These are phyloP conservation scores for Brenthis hecate DNA, from an alignment of 2,888 invertebrate species.

Conservation along the genomic window DNA sequence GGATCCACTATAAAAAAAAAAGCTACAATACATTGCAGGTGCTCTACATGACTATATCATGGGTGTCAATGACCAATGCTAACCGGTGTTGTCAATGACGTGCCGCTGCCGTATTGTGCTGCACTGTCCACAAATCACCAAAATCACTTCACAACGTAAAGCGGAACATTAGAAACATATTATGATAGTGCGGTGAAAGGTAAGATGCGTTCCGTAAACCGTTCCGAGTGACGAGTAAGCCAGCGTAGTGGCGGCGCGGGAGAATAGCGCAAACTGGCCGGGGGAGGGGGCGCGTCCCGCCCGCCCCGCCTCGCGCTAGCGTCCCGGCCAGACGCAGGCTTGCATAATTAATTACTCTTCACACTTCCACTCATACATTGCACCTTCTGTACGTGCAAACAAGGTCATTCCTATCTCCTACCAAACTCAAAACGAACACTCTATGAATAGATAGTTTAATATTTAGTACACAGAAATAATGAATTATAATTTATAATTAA, in stretches of 20 bases:
- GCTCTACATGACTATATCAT: slow-evolving; percentile 43
- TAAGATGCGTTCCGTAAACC: slow-evolving; percentile 73
- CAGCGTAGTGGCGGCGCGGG: slow-evolving; percentile 73
- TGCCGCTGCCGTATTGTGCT: slow-evolving; percentile 57
- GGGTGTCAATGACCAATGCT: slow-evolving; percentile 56
- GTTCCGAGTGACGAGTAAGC: slow-evolving; percentile 70
- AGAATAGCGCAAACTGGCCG: slow-evolving; percentile 78
- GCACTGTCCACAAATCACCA: slow-evolving; percentile 74
- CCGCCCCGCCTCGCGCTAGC: slow-evolving; percentile 40
- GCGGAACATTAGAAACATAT: slow-evolving; percentile 66
- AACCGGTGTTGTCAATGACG: slow-evolving; percentile 59
- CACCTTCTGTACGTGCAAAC: slow-evolving; percentile 72
- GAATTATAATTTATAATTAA: no score
- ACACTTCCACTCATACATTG: slow-evolving; percentile 57
- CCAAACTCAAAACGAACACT: neutral
- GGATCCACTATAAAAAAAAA: neutral
- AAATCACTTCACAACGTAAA: slow-evolving; percentile 76
- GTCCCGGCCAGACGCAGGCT: slow-evolving; percentile 67
- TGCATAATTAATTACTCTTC: slow-evolving; percentile 77
- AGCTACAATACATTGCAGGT: slow-evolving; percentile 37
- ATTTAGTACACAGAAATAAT: no score
- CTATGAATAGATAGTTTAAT: no score
- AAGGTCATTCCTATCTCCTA: slow-evolving; percentile 68
- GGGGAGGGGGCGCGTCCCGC: slow-evolving; percentile 52
- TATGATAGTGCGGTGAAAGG: slow-evolving; percentile 74